These are phyloP conservation scores for Sorex araneus DNA, from an alignment of 2,113 vertebrate species.

Conservation along the genomic window DNA sequence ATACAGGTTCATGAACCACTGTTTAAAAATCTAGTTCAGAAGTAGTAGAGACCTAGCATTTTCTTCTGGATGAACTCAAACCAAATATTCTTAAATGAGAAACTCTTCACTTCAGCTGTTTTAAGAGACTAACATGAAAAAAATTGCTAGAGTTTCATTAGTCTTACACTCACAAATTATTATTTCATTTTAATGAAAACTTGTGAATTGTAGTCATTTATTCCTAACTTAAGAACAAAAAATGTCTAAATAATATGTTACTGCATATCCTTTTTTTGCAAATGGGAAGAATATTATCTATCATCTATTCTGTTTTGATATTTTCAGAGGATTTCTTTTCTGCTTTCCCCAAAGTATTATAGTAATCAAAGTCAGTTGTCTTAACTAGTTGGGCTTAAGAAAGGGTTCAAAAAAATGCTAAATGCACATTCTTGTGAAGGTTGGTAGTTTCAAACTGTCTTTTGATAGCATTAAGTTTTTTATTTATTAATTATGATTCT, in stretches of 20 bases:
- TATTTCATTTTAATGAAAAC: slow-evolving; percentile 28
- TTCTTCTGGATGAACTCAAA: slow-evolving; percentile 28
- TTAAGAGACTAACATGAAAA: neutral
- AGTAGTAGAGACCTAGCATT: neutral
- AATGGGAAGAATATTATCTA: neutral
- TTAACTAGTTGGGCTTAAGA: neutral
- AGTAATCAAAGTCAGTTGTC: slow-evolving; percentile 50
- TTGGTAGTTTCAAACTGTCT: neutral
- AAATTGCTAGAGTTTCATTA: slow-evolving; percentile 39
- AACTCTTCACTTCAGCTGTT: neutral
- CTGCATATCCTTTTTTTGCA: neutral
- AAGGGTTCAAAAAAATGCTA: neutral
- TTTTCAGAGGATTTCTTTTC: slow-evolving; percentile 15
- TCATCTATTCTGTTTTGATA: neutral
- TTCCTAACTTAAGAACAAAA: slow-evolving; percentile 16
- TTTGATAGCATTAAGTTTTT: neutral
- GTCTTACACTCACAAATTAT: neutral
- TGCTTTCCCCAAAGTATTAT: slow-evolving; percentile 12
- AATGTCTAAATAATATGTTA: neutral
- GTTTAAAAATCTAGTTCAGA: no score
- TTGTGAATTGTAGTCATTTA: neutral
- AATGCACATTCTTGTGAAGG: neutral
- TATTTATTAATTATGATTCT: neutral
- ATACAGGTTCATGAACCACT: no score
- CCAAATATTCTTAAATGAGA: neutral